A percentile compares a stretch with the other conserved stretches of the same genome.
These are phyloP conservation scores for Lumbricus terrestris DNA, from an alignment of 2,888 invertebrate species.

Conservation along the genomic window DNA sequence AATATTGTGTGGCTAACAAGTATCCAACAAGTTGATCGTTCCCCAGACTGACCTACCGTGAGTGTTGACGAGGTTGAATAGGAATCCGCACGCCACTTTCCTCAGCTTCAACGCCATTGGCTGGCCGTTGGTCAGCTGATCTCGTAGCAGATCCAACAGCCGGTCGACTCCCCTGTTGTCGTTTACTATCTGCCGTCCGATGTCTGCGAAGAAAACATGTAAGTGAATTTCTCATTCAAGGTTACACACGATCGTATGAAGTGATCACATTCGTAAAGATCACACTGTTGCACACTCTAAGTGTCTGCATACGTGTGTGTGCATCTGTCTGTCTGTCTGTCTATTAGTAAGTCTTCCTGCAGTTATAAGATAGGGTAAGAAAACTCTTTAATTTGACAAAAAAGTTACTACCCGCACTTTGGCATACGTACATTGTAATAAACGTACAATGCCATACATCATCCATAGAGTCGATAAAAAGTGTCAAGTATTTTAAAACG, in stretches of 20 bases:
- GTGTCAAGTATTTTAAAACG: too few relatives aligned
- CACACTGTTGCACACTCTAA: too few relatives aligned
- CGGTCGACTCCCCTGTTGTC: constrained; percentile 48
- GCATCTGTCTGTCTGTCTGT: not conserved
- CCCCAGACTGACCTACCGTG: constrained; percentile 62
- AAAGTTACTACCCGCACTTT: too few relatives aligned
- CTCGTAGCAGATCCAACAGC: constrained; percentile 49
- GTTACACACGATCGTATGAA: not conserved
- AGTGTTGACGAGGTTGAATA: constrained; percentile 77
- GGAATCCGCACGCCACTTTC: constrained; percentile 72
- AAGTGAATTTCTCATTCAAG: too few relatives aligned
- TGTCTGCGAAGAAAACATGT: constrained; percentile 48
- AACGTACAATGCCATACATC: too few relatives aligned
- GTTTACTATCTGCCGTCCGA: constrained; percentile 57
- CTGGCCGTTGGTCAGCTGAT: constrained; percentile 44
- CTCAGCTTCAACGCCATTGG: constrained; percentile 63
- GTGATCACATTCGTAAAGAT: too few relatives aligned
- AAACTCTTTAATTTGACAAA: too few relatives aligned
- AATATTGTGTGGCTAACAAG: too few relatives aligned
- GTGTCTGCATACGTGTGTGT: too few relatives aligned
- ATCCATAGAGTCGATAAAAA: too few relatives aligned
- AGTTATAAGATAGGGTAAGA: too few relatives aligned
- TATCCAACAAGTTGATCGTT: not conserved
- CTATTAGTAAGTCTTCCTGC: not conserved
- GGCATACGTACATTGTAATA: too few relatives aligned